Evolutionary conservation across 2,113 vertebrate genomes (phyloP).

Genomic region (Xyliphius kryptos): DNA sequence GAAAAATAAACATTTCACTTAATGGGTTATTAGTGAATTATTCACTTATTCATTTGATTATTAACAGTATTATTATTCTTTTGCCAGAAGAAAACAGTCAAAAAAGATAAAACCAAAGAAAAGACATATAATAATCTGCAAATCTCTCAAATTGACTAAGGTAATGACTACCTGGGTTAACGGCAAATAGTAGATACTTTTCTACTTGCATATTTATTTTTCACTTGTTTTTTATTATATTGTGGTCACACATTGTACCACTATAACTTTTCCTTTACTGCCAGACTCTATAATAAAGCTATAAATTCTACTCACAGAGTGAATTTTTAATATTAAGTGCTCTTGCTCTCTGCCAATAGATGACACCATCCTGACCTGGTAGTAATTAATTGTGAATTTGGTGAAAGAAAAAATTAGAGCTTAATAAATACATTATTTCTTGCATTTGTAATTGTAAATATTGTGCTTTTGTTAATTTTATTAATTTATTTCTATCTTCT

Average conservation of each 20-base stretch:
- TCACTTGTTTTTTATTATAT: conserved; percentile 5
- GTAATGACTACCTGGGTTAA: too few species aligned
- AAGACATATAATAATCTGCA: too few species aligned
- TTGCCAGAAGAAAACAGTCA: too few species aligned
- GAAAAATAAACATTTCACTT: too few species aligned
- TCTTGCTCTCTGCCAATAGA: neutral
- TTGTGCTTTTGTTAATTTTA: neutral
- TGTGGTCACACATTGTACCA: neutral
- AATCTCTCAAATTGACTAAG: too few species aligned
- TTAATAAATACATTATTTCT: neutral
- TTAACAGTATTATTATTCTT: too few species aligned
- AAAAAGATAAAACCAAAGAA: too few species aligned
- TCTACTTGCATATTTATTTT: conserved; percentile 7
- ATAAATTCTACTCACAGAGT: conserved; percentile 5
- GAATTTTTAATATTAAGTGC: neutral
- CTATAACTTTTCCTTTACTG: neutral
- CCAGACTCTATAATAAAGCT: neutral
- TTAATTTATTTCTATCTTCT: neutral
- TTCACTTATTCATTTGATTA: too few species aligned
- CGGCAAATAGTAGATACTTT: neutral
- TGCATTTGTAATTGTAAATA: neutral
- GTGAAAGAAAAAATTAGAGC: neutral
- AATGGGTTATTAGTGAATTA: too few species aligned
- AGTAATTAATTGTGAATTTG: neutral
- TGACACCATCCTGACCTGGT: neutral